phyloP scores from a whole-genome alignment of 35 echinoderm and acorn worm species.

The Apostichopus californicus region DNA sequence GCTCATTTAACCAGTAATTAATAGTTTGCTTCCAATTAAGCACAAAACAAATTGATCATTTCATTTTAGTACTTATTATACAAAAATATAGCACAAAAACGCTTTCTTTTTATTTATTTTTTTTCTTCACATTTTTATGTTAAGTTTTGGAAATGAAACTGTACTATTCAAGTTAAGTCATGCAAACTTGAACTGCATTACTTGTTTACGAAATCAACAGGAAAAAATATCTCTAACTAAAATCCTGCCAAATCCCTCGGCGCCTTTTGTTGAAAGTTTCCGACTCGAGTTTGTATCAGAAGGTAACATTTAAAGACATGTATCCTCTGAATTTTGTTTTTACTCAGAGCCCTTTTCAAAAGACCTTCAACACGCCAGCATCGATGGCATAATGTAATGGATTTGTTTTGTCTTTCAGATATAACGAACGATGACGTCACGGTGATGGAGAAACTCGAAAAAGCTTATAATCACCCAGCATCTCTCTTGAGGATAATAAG shows the following conservation, averaged over 20 bases:
- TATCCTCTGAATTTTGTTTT: background rate
- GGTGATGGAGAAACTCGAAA: slow-evolving; percentile 43
- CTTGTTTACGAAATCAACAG: no score
- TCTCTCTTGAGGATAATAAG: slow-evolving; percentile 49
- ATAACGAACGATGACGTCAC: slow-evolving; percentile 34
- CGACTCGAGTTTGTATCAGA: background rate
- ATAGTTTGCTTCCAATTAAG: no score
- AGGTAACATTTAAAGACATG: background rate
- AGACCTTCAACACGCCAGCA: background rate
- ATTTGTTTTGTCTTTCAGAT: background rate
- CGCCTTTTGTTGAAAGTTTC: background rate
- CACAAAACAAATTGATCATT: no score
- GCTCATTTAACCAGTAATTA: no score
- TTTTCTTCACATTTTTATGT: no score
- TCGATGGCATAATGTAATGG: background rate
- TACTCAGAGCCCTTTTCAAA: no score
- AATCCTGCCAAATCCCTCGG: background rate
- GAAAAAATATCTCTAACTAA: background rate
- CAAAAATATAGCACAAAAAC: no score
- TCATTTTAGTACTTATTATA: no score
- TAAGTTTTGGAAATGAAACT: no score
- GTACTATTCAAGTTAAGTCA: no score
- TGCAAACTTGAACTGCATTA: no score
- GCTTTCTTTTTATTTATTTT: no score
- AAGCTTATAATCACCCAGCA: slow-evolving; percentile 43